phyloP scores from a whole-genome alignment of 2,888 invertebrate species.

The Gasteruption jaculator region DNA sequence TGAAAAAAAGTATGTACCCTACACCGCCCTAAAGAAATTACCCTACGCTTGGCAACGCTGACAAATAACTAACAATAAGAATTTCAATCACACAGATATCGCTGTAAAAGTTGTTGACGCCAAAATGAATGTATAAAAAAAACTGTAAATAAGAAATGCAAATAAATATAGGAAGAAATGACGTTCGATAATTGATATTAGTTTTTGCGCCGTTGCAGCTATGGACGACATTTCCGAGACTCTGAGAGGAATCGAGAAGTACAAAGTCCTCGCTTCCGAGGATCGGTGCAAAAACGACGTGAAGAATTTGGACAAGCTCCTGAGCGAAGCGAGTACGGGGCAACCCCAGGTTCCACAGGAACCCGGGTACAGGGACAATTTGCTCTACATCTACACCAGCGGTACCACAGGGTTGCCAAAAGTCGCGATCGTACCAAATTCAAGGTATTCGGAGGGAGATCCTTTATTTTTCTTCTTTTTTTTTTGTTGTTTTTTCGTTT shows the following conservation, averaged over 20 bases:
- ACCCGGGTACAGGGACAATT: slow-evolving; percentile 50
- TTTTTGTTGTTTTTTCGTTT: too few species aligned
- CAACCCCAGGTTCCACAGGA: slow-evolving; percentile 40
- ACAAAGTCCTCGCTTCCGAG: slow-evolving; percentile 30
- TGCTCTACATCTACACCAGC: slow-evolving; percentile 67
- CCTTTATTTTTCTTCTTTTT: too few species aligned
- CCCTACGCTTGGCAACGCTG: background rate
- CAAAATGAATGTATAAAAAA: too few species aligned
- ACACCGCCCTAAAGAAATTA: too few species aligned
- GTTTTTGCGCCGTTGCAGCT: slow-evolving; percentile 30
- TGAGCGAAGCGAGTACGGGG: slow-evolving; percentile 35
- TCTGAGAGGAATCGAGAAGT: slow-evolving; percentile 31
- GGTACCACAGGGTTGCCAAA: slow-evolving; percentile 70
- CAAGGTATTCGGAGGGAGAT: too few species aligned
- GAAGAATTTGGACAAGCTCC: slow-evolving; percentile 37
- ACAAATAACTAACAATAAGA: background rate
- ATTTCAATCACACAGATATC: too few species aligned
- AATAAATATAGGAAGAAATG: background rate
- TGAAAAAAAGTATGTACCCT: too few species aligned
- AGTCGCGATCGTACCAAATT: slow-evolving; percentile 64
- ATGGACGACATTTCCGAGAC: slow-evolving; percentile 40
- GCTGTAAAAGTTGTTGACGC: too few species aligned
- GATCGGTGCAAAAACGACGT: slow-evolving; percentile 27
- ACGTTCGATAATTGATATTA: background rate
- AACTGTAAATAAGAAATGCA: too few species aligned